Base-by-base conservation (phyloP, 2,113 vertebrate species). In the Ranitomeya imitator region DNA sequence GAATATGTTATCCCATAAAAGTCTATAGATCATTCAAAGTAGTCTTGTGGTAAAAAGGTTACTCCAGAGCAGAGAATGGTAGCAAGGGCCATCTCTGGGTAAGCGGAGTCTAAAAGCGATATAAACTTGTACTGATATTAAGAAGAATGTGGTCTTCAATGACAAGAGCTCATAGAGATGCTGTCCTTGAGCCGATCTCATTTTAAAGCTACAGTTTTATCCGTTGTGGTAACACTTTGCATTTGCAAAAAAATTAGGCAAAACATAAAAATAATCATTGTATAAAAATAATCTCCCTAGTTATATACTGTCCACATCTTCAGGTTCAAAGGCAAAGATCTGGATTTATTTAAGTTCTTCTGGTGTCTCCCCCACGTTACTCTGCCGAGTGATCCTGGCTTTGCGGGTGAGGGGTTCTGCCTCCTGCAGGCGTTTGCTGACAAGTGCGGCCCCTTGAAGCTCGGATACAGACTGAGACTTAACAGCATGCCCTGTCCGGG, bases 351-450 rank as follows among this genome's bases (percentile, higher is more conserved):
- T 74, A 7, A 16, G 9, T 23, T 88, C 71, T 45, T 78, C 80
- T 0, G 37, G 69, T 6, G 45, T 13, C 0, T 88, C 87, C 9
- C 54, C 67, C 9, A 88, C 80, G 21, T 88, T 88, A 45, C 59
- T 76, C 45, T 88, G 87, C 7, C 87, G 87, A 21, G 59, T 67
- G 60, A 88, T 57, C 54, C 71, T 52, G 26, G 59, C 59, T 57
- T 74, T 88, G 14, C 80, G 80, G 37, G 7, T 16, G 19, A 14
- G 14, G 11, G 55, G 15, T 21, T 65, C 85, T 55, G 54, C 71
- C 23, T 76, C 80, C 45, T 83, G 69, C 60, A 83, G n/a, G 21
- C 60, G 69, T 12, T 31, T 88, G 45, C 80, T 77, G 26, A 88
- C 80, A 83, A 88, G 31, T 54, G 57, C 31, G 1, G 54, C 80